Evolutionary conservation across 2,888 invertebrate species (phyloP).

Genomic region (Seira sanloemensis): DNA sequence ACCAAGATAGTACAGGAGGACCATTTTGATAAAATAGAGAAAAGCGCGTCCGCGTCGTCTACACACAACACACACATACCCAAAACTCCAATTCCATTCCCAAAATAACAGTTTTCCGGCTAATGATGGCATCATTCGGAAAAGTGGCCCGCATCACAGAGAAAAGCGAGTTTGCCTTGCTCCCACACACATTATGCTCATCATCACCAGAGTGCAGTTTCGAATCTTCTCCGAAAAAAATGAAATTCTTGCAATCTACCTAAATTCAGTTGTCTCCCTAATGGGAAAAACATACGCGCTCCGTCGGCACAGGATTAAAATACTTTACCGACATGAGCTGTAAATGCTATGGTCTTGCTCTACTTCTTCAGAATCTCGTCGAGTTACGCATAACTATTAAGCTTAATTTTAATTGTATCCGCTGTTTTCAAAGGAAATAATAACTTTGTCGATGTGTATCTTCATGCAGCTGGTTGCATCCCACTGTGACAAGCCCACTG

Average conservation of each 20-base stretch:
- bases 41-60: no score
- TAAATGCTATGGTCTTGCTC: background rate
- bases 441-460: background rate
- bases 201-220: background rate
- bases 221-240: no score
- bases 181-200: background rate
- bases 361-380: background rate
- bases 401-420: background rate
- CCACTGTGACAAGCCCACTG: background rate
- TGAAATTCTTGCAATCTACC: background rate
- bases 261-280: background rate
- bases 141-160: background rate
- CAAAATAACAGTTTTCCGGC: background rate
- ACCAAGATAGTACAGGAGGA: no score
- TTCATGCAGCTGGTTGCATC: background rate
- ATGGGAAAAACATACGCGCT: background rate
- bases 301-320: background rate
- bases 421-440: background rate
- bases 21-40: no score
- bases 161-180: background rate
- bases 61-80: no score
- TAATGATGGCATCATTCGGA: background rate
- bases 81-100: background rate
- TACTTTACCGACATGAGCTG: background rate
- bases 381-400: background rate